These are phyloP conservation scores for Conger conger DNA, from an alignment of 2,113 vertebrate genomes.

Conservation along the genomic window DNA sequence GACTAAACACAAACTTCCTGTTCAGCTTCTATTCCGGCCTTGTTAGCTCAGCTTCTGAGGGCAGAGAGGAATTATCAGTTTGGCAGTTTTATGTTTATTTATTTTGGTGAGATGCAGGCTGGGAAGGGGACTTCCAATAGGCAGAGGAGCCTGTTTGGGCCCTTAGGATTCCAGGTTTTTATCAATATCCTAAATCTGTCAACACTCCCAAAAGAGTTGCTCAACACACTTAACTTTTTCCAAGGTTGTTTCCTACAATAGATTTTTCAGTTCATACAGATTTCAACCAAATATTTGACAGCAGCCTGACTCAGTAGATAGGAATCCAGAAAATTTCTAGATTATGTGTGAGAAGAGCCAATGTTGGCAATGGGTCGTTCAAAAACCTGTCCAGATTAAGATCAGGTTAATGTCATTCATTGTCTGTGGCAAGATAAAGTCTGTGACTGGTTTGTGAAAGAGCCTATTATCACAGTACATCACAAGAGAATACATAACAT, in stretches of 20 bases:
- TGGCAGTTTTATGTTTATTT: slow-evolving; percentile 1
- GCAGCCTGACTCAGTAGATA: not conserved
- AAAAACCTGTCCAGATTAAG: not conserved
- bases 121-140: slow-evolving; percentile 32
- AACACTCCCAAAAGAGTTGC: not conserved
- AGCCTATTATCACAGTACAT: no score
- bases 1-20: slow-evolving; percentile 21
- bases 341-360: not conserved
- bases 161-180: not conserved
- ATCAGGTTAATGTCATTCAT: no score
- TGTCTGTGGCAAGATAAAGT: no score
- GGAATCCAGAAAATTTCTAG: not conserved
- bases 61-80: slow-evolving; percentile 12
- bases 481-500: no score
- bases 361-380: not conserved
- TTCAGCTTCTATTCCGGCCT: slow-evolving; percentile 23
- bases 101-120: slow-evolving; percentile 25
- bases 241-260: not conserved
- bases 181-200: not conserved
- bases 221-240: no score
- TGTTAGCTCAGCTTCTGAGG: not conserved
- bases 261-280: not conserved
- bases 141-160: slow-evolving; percentile 14
- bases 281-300: not conserved
- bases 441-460: no score